phyloP scores from a whole-genome alignment of 2,113 vertebrate species.

The Sander lucioperca region DNA sequence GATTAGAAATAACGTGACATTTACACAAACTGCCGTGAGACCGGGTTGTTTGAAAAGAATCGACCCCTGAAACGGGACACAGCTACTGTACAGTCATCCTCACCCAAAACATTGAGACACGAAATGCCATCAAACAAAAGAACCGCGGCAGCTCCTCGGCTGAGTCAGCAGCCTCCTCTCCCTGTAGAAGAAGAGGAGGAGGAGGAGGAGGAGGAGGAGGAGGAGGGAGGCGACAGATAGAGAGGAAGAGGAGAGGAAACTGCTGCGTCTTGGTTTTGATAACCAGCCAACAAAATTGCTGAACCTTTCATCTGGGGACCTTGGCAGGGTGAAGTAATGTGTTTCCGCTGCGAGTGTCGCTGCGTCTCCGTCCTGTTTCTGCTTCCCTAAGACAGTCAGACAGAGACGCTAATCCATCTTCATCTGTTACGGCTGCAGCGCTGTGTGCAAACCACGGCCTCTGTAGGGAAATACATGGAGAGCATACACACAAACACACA shows the following conservation, averaged over 20 bases:
- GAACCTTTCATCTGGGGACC: constrained; percentile 70
- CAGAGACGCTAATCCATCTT: constrained; percentile 70
- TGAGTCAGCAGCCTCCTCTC: constrained; percentile 62
- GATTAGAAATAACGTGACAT: no score
- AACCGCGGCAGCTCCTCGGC: constrained; percentile 16
- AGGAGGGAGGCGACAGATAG: constrained; percentile 6
- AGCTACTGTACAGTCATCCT: not conserved
- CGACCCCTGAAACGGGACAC: not conserved
- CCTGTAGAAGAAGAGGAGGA: constrained; percentile 13
- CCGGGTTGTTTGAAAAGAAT: not conserved
- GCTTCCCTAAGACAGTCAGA: constrained; percentile 63
- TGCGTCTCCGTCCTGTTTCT: constrained; percentile 45
- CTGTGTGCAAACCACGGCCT: constrained; percentile 32
- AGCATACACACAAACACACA: not conserved
- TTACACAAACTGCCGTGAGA: no score
- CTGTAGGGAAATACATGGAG: constrained; percentile 29
- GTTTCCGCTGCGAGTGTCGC: constrained; percentile 29
- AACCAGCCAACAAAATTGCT: constrained; percentile 60
- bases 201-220: constrained; percentile 1
- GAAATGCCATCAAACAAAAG: constrained; percentile 49
- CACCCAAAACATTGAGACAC: constrained; percentile 15
- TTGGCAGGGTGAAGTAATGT: constrained; percentile 59
- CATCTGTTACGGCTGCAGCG: constrained; percentile 61
- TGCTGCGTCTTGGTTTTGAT: constrained; percentile 71
- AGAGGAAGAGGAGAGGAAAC: constrained; percentile 49